Evolutionary conservation across 2,888 invertebrate species (phyloP).

Genomic region (Cremastobaeus sp.): DNA sequence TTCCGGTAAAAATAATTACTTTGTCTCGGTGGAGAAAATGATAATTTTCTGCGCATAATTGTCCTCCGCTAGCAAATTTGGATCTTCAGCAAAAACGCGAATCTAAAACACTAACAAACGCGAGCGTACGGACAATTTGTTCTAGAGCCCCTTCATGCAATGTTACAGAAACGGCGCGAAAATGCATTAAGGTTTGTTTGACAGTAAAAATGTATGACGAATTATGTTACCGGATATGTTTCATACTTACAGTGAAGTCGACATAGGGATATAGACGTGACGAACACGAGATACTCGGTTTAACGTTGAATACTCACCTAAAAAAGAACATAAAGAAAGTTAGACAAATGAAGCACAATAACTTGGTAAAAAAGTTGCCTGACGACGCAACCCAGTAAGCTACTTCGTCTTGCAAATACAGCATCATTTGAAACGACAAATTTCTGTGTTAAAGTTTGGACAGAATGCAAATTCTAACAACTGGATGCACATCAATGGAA

Average conservation of each 20-base stretch:
- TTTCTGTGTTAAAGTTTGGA: slow-evolving; percentile 40
- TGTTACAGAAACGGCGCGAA: neutral
- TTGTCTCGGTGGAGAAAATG: no score
- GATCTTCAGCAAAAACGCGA: no score
- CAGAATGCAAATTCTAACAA: slow-evolving; percentile 57
- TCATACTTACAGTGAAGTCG: slow-evolving; percentile 37
- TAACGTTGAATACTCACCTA: slow-evolving; percentile 55
- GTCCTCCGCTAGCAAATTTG: no score
- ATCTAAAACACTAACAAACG: neutral
- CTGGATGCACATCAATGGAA: slow-evolving; percentile 54
- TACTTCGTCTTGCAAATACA: slow-evolving; percentile 52
- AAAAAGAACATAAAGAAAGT: slow-evolving; percentile 60
- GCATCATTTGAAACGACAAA: slow-evolving; percentile 48
- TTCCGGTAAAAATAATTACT: no score
- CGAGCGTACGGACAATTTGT: no score
- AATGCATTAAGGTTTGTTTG: neutral
- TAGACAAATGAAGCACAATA: slow-evolving; percentile 58
- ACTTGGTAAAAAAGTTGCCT: slow-evolving; percentile 50
- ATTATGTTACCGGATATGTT: slow-evolving; percentile 12
- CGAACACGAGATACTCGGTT: slow-evolving; percentile 36
- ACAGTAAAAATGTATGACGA: slow-evolving; percentile 23
- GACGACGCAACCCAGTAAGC: slow-evolving; percentile 43
- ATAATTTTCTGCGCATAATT: no score
- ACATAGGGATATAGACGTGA: slow-evolving; percentile 19
- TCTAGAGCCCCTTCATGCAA: neutral